These are phyloP conservation scores for Neoniphon sammara DNA, from an alignment of 2,797 vertebrate species.

Conservation along the genomic window DNA sequence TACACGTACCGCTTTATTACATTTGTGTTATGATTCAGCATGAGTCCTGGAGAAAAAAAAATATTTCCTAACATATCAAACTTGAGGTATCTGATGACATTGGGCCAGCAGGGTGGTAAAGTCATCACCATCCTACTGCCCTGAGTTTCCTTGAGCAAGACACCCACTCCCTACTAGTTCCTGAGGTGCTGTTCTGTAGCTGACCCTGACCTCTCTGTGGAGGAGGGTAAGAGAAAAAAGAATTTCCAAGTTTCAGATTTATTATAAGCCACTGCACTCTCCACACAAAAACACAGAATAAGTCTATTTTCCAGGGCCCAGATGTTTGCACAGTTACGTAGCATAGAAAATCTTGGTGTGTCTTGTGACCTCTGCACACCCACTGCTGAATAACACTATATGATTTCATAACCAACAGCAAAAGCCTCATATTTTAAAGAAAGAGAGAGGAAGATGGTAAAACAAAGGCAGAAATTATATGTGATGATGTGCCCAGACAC, in stretches of 20 bases:
- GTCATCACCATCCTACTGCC: neutral
- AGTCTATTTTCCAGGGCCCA: slow-evolving; percentile 26
- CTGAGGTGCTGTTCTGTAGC: neutral
- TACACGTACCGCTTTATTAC: no score
- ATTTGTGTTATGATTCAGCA: no score
- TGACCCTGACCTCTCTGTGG: neutral
- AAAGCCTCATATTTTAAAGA: neutral
- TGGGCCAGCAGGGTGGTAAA: no score
- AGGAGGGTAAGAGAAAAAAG: neutral
- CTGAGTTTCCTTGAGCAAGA: no score
- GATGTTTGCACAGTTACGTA: slow-evolving; percentile 50
- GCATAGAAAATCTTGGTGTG: neutral
- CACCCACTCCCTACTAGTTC: neutral
- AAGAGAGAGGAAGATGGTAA: slow-evolving; percentile 1
- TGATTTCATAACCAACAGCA: slow-evolving; percentile 25
- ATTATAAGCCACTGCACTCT: neutral
- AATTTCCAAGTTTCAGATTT: neutral
- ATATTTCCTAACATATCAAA: no score
- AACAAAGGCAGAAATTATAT: neutral
- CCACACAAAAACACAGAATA: slow-evolving; percentile 6
- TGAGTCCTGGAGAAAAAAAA: no score
- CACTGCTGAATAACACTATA: slow-evolving; percentile 1
- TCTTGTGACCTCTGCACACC: slow-evolving; percentile 23
- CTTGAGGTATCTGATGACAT: no score
- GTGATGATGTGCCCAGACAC: neutral